Percentiles rank a stretch among this genome's conserved stretches.
Conservation (phyloP, 2,888 invertebrate species). For the Linhomoeus sp. region DNA sequence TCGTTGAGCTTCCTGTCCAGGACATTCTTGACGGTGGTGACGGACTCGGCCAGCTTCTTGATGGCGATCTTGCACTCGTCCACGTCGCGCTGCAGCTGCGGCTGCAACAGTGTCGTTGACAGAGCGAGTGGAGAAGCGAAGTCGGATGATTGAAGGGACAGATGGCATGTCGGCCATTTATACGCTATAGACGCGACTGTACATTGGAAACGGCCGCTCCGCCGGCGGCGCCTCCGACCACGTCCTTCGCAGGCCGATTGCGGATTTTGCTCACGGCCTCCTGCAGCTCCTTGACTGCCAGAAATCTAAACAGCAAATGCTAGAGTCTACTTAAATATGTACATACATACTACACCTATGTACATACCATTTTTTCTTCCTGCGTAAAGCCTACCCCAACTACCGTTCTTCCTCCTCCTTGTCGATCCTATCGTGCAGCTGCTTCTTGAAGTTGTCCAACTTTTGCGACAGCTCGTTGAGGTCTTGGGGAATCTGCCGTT, state of each 20-base stretch:
- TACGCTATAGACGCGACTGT: no score
- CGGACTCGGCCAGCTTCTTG: conserved; percentile 23
- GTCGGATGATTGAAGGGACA: no score
- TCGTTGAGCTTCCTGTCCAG: conserved; percentile 21
- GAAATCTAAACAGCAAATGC: conserved; percentile 11
- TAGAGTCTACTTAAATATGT: no score
- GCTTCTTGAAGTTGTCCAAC: conserved; percentile 21
- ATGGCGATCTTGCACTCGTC: conserved; percentile 25
- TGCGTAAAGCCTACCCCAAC: no score
- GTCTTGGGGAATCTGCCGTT: conserved; percentile 23
- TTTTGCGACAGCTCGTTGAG: conserved; percentile 22
- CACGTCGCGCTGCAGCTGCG: conserved; percentile 13
- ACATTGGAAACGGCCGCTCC: no score
- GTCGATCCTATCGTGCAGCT: conserved; percentile 19
- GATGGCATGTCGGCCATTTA: no score
- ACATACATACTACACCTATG: no score
- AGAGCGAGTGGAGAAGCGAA: no score
- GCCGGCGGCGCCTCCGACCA: conserved; percentile 3
- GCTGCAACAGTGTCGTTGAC: conserved; percentile 3
- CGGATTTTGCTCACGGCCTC: conserved; percentile 18
- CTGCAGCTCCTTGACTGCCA: conserved; percentile 22
- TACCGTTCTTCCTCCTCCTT: conserved; percentile 25
- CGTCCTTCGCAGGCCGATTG: background rate
- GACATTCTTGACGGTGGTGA: conserved; percentile 25
- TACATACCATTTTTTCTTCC: no score